These are phyloP conservation scores for Scalopus aquaticus DNA, from an alignment of 2,113 vertebrate species.

Conservation along the genomic window DNA sequence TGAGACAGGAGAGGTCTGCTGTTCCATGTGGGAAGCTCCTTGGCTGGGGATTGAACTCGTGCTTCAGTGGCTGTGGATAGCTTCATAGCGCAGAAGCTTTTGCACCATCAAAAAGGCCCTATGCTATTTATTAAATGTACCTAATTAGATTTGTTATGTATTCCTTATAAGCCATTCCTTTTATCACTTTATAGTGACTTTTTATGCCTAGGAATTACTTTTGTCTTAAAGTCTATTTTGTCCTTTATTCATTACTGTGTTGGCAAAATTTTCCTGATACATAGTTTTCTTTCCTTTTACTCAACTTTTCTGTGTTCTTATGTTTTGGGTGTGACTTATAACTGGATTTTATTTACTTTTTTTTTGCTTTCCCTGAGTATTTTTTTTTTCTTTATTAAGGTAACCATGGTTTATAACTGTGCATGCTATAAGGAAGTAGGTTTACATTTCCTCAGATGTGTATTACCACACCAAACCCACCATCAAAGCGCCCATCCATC, in stretches of 20 bases:
- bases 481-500: no score
- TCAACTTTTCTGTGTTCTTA: neutral
- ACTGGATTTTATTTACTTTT: neutral
- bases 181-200: neutral
- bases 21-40: no score
- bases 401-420: no score
- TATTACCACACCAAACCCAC: no score
- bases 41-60: no score
- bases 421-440: no score
- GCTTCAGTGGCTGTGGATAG: no score
- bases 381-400: no score
- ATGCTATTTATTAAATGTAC: neutral
- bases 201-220: neutral
- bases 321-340: neutral
- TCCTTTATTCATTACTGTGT: neutral
- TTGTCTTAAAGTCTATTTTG: neutral
- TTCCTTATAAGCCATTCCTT: neutral
- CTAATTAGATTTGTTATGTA: neutral
- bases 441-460: no score
- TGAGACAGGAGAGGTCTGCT: no score
- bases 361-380: neutral
- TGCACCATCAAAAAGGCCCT: no score
- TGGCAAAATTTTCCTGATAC: neutral
- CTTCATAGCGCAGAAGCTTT: no score
- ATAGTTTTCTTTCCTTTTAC: neutral